Evolutionary conservation across 2,888 invertebrate genomes (phyloP).

Genomic region (Ochropacha duplaris): DNA sequence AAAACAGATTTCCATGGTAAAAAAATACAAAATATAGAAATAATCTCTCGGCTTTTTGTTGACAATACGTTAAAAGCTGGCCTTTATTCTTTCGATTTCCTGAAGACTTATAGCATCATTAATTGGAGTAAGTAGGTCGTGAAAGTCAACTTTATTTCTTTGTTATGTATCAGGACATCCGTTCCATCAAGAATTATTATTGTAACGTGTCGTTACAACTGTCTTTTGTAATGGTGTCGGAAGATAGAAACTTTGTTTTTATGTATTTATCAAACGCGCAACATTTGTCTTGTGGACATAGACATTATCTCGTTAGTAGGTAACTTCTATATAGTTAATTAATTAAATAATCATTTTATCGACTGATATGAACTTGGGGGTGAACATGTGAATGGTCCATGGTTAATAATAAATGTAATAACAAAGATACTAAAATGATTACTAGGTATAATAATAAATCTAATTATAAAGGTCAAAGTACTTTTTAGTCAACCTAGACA

Average conservation of each 20-base stretch:
- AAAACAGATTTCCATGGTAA: background rate
- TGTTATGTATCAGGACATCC: conserved; percentile 30
- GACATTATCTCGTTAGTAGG: background rate
- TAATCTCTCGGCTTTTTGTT: conserved; percentile 9
- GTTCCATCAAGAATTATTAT: conserved; percentile 18
- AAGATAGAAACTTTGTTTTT: conserved; percentile 21
- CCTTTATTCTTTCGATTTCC: conserved; percentile 20
- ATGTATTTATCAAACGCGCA: conserved; percentile 21
- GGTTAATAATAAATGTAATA: too few species aligned
- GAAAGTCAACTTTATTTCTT: conserved; percentile 39
- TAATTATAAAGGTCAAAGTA: too few species aligned
- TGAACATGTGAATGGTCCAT: too few species aligned
- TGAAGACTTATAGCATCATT: conserved; percentile 38
- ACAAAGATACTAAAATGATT: too few species aligned
- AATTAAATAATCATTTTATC: too few species aligned
- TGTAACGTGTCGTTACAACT: conserved; percentile 22
- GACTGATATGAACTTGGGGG: too few species aligned
- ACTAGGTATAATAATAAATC: too few species aligned
- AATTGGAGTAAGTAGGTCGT: conserved; percentile 40
- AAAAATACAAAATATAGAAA: conserved; percentile 8
- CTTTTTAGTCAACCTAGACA: too few species aligned
- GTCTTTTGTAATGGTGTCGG: conserved; percentile 19
- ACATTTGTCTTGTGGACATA: background rate
- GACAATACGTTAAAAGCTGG: conserved; percentile 14
- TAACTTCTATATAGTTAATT: background rate